Percentiles rank a stretch among this genome's conserved stretches.
Conservation (phyloP, 1,140 invertebrate genomes). For the Drosophila azteca region DNA sequence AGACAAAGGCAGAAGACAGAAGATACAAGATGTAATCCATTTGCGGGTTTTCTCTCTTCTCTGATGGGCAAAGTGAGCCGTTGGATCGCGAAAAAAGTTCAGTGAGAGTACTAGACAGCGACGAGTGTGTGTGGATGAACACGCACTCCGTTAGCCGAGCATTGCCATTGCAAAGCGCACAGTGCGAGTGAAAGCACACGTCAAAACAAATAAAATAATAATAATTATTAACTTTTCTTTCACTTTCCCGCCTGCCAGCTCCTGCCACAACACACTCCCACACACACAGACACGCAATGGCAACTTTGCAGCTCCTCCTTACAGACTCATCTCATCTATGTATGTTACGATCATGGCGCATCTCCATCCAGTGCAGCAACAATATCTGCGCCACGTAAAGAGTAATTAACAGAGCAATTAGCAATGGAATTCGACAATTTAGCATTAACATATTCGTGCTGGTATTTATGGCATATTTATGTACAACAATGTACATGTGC, state of each 20-base stretch:
- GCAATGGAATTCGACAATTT: conserved; percentile 47
- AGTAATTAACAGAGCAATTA: conserved; percentile 66
- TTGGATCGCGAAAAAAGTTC: not conserved
- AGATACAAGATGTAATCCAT: too few species aligned
- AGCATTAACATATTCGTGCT: conserved; percentile 55
- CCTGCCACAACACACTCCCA: conserved; percentile 7
- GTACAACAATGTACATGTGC: too few species aligned
- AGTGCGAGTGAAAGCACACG: conserved; percentile 21
- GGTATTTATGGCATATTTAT: conserved; percentile 36
- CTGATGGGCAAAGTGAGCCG: too few species aligned
- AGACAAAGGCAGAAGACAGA: too few species aligned
- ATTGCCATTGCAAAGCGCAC: conserved; percentile 4
- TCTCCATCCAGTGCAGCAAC: too few species aligned
- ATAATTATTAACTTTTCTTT: conserved; percentile 31
- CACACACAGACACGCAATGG: not conserved
- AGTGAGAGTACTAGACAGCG: too few species aligned
- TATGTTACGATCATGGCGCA: too few species aligned
- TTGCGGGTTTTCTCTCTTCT: too few species aligned
- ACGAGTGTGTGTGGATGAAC: not conserved
- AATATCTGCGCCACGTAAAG: too few species aligned
- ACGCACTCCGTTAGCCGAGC: conserved; percentile 9
- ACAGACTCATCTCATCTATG: too few species aligned
- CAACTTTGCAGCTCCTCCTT: too few species aligned
- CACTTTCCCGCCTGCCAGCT: conserved; percentile 35
- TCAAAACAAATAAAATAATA: conserved; percentile 31